Conservation (phyloP, 2,113 vertebrate species). For the Octodon degus region DNA sequence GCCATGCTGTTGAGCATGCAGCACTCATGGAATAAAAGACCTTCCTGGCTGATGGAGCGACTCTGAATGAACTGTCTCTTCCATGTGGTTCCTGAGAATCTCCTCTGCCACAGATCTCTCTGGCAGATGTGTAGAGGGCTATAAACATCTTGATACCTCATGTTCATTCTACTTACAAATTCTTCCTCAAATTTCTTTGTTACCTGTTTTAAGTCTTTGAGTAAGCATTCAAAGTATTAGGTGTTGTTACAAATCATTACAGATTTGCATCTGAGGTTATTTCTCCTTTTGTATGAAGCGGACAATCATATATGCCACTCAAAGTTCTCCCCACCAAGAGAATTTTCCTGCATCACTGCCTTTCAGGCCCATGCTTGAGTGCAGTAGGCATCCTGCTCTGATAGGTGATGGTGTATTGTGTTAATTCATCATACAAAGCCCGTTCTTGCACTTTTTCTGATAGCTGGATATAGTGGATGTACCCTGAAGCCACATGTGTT, state of each 20-base stretch:
- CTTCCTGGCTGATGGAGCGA: background rate
- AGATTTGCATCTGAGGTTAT: background rate
- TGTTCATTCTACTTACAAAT: background rate
- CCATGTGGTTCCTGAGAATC: background rate
- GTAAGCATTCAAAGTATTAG: background rate
- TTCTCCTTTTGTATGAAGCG: background rate
- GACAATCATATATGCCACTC: background rate
- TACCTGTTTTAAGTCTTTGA: constrained; percentile 14
- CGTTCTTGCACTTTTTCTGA: background rate
- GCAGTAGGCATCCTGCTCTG: background rate
- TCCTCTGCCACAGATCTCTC: background rate
- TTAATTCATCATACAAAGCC: background rate
- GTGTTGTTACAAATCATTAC: background rate
- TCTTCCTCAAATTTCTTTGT: background rate
- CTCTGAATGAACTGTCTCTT: background rate
- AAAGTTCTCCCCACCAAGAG: background rate
- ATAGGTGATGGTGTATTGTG: no score
- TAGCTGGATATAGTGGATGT: background rate
- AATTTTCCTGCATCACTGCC: background rate
- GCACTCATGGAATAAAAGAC: background rate
- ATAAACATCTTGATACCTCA: background rate
- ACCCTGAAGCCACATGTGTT: background rate
- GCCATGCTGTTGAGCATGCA: background rate
- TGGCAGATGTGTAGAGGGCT: background rate
- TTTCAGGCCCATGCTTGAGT: background rate